Base-by-base conservation (phyloP, 2,113 vertebrate genomes). In the Corvus moneduloides region DNA sequence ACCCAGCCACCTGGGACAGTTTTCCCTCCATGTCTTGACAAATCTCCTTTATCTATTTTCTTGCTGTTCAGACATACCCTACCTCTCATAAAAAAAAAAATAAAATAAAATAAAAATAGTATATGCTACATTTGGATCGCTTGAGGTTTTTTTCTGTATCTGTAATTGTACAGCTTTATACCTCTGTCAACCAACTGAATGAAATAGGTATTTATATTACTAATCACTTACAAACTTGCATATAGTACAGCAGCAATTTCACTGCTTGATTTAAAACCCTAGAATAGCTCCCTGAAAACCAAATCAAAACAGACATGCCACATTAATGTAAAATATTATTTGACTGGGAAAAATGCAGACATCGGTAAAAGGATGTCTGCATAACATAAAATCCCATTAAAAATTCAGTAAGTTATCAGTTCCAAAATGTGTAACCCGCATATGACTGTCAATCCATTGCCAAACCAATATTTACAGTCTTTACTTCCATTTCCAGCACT, bases 361-460 rank as follows among this genome's bases (percentile, higher is more conserved):
- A 84, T 75, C 59, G 84, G 73, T 66, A 87, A 81, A 37, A 85
- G 27, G 58, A 97, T 66, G 33, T 63, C 77, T 89, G 52, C 44
- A 84, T 69, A 93, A 81, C 69, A 76, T 43, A 80, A 95, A 95
- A 93, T 69, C 49, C 41, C 20, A 13, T 91, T 96, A 87, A 87
- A 94, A 94, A 93, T 75, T 48, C 64, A 87, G 66, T 49, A 75
- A 75, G 15, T 75, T 90, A 58, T 85, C 63, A 58, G 51, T 82
- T 88, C n/a, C 21, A 62, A 93, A 85, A 76, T 88, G 49, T 76
- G 55, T 39, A 76, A 72, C 46, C 7, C 24, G 12, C 12, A 80
- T 44, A 73, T 7, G 6, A 69, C 54, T 76, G 72, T 54, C 84
- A 94, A 64, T 88, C 56, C 13, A 30, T 35, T 87, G 39, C 62